Base-by-base conservation (phyloP, 1,140 invertebrate genomes). In the Drosophila funebris region DNA sequence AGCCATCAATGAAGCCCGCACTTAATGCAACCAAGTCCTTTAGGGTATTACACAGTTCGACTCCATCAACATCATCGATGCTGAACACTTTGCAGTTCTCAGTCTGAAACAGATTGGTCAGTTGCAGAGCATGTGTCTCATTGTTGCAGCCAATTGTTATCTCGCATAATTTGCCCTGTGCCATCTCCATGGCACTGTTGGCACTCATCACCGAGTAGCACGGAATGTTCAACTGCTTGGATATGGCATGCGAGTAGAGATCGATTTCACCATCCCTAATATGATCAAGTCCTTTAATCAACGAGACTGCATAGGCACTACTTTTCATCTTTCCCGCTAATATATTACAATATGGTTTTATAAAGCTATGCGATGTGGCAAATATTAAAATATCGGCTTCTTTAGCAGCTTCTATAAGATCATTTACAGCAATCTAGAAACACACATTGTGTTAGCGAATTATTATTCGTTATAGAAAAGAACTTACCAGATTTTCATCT, bases 11-110 rank as follows among this genome's bases (percentile, higher is more conserved):
- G 90, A 99, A 98, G 18, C 99, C 99, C 56, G 98, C 98, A 41
- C 97, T 98, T 61, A 98, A 97, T 0, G 98, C 98, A 4, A 99
- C 98, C 75, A 99, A 97, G 92, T 99, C 83, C 94, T 99, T 99
- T 5, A 99, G 93, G 66, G 99, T 99, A 41, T 99, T 99, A 92
- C 98, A 99, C 53, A 99, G 94, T 94, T 99, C 99, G 1, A 99
- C 98, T 11, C 98, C 97, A 78, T 97, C 95, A 36, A 96, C 96
- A 93, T 99, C 99, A 76, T 98, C 95, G 0, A 99, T 97, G 4
- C 98, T 96, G 13, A 97, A 96, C 3, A 99, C 98, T 73, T 98
- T 93, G 93, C 99, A 99, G 92, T 99, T 97, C 11, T 96, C 94
- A 0, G 98, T 98, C 92, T 99, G 97, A 75, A 99, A 96, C 41